phyloP scores from a whole-genome alignment of 2,888 invertebrate species.

The Eupithecia subumbrata region DNA sequence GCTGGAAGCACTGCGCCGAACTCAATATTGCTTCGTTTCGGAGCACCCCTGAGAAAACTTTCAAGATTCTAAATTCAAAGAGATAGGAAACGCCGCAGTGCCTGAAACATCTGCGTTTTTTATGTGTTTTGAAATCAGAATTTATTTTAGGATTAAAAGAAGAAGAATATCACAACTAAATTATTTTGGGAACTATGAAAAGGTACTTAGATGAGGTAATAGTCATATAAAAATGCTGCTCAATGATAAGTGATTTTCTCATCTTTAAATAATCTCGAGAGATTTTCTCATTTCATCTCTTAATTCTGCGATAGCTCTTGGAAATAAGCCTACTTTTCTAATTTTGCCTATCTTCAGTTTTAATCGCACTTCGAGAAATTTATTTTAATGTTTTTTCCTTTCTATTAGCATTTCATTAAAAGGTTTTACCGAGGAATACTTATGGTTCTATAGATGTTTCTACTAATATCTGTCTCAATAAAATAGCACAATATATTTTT shows the following conservation, averaged over 20 bases:
- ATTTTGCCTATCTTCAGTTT: conserved; percentile 64
- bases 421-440: background rate
- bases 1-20: conserved; percentile 63
- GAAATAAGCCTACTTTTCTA: conserved; percentile 49
- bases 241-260: background rate
- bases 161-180: background rate
- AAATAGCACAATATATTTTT: background rate
- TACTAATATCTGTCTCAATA: background rate
- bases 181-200: background rate
- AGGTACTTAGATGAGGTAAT: background rate
- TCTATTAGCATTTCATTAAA: conserved; percentile 36
- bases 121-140: background rate
- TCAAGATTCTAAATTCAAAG: conserved; percentile 13
- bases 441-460: too few relatives aligned
- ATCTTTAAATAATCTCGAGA: background rate
- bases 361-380: conserved; percentile 70
- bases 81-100: conserved; percentile 21
- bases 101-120: conserved; percentile 9
- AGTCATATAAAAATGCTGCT: background rate
- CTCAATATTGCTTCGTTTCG: conserved; percentile 68
- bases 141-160: background rate
- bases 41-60: conserved; percentile 31
- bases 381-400: conserved; percentile 66
- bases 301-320: background rate
- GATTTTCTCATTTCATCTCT: background rate